phyloP scores from a whole-genome alignment of 1,140 invertebrate species.

The Zaprionus kolodkinae region DNA sequence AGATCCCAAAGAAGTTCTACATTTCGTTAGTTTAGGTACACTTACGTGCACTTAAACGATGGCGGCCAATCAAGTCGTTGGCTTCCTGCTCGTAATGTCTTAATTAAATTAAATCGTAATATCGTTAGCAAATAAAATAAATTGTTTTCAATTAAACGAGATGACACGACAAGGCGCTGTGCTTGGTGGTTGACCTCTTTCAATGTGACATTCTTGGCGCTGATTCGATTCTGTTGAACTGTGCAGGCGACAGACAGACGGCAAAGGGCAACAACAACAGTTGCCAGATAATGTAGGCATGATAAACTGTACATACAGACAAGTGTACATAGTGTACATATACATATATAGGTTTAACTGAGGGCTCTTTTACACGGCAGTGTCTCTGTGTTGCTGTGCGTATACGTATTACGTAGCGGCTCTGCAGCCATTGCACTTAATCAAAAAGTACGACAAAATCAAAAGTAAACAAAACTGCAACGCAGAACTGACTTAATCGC shows the following conservation, averaged over 20 bases:
- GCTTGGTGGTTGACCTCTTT: conserved; percentile 81
- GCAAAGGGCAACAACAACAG: conserved; percentile 56
- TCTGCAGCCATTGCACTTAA: conserved; percentile 70
- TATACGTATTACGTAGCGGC: conserved; percentile 45
- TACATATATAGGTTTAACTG: neutral
- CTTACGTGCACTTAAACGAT: neutral
- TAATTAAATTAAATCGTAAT: conserved; percentile 79
- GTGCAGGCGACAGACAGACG: conserved; percentile 33
- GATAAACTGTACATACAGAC: conserved; percentile 4
- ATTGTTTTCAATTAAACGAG: conserved; percentile 75
- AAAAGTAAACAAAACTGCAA: conserved; percentile 80
- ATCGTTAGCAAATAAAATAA: conserved; percentile 82
- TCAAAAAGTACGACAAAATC: conserved; percentile 81
- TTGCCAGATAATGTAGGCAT: conserved; percentile 58
- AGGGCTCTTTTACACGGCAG: neutral
- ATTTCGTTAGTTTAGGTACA: neutral
- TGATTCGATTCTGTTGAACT: conserved; percentile 56
- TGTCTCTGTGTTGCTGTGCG: neutral
- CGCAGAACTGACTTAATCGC: conserved; percentile 65
- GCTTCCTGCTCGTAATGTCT: conserved; percentile 59
- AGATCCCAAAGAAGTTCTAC: no score
- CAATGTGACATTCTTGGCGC: conserved; percentile 77
- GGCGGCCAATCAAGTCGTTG: conserved; percentile 8
- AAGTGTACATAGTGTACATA: conserved; percentile 14
- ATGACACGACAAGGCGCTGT: conserved; percentile 76